Percentiles rank a stretch among this genome's conserved stretches.
Conservation (phyloP, 1,140 invertebrate genomes). For the Lordiphosa collinella region DNA sequence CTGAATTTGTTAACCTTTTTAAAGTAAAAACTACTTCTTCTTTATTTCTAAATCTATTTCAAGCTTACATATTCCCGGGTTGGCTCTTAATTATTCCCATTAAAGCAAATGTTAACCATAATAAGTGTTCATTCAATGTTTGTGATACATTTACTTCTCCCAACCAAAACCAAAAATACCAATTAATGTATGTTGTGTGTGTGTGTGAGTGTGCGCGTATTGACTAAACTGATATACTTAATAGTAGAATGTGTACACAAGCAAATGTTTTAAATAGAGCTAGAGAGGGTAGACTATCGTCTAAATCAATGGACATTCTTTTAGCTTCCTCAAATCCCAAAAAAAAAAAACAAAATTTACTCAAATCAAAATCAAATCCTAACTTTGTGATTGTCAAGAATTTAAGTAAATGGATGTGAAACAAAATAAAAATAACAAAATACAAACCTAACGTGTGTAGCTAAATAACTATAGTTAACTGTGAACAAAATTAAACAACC, state of each 20-base stretch:
- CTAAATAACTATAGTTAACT: slow-evolving; percentile 34
- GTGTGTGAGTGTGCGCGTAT: slow-evolving; percentile 21
- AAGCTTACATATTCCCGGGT: too few relatives aligned
- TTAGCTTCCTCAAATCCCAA: slow-evolving; percentile 1
- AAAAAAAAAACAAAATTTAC: slow-evolving; percentile 16
- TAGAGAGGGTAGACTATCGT: not conserved
- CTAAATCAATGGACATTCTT: slow-evolving; percentile 33
- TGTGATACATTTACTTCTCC: slow-evolving; percentile 52
- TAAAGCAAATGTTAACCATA: slow-evolving; percentile 31
- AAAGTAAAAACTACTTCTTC: too few relatives aligned
- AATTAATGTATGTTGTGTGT: slow-evolving; percentile 15
- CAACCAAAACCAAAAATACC: not conserved
- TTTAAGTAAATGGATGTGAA: slow-evolving; percentile 57
- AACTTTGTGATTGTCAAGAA: slow-evolving; percentile 75
- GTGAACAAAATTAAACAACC: slow-evolving; percentile 3
- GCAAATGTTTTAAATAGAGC: slow-evolving; percentile 5
- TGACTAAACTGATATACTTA: slow-evolving; percentile 1
- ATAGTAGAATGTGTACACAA: slow-evolving; percentile 9
- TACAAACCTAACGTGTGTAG: slow-evolving; percentile 20
- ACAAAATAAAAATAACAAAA: slow-evolving; percentile 9
- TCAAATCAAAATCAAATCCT: slow-evolving; percentile 63
- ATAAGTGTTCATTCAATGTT: slow-evolving; percentile 61
- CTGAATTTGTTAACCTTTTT: too few relatives aligned
- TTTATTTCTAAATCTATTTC: too few relatives aligned
- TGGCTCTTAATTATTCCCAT: too few relatives aligned